Evolutionary conservation across 2,797 vertebrate species (phyloP), one percentile per base, ranked within the genome.

Genomic region (Garrulus glandarius): DNA sequence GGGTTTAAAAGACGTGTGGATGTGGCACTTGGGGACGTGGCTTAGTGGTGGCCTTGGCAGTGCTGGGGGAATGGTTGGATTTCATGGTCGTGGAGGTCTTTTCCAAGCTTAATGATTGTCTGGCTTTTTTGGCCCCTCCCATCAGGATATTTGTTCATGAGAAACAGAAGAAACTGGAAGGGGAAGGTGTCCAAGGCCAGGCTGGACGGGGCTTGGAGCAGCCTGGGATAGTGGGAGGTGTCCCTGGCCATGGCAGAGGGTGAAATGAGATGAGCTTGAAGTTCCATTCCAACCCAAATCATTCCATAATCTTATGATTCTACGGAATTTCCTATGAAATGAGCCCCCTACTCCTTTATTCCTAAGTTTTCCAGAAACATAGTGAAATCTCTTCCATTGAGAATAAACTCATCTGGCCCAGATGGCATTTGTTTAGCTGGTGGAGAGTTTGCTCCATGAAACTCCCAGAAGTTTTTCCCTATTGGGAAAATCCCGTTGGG

Each of bases 201-300:
- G 47, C 1, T 61, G 69, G 47, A 32, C 0, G 0, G 27, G 7
- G 22, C 9, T 61, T 81, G 69, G 36, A 68, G 47, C 27, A 24
- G 1, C 13, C 19, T 68, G 27, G 32, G 4, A 0, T 17, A 43
- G 5, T 55, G 56, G 22, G 37, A 76, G 9, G 4, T 69, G 61
- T 29, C 15, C 19, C 21, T 60, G 39, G 8, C 14, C 5, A 14
- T 49, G 22, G 34, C 15, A 55, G 34, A 18, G 34, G 10, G 11
- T 43, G 23, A 19, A n/a, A 56, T 10, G 27, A n/a, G 43, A 36
- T 55, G 63, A 49, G 5, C 3, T 75, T 43, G 8, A 49, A 36
- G 9, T 41, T 72, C 14, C 23, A 10, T 72, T 75, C 34, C 41
- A 36, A n/a, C 22, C 18, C 78, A 69, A 61, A 63, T 29, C 11